Evolutionary conservation across 2,888 invertebrate genomes (phyloP), one percentile per base, ranked within the genome.

Genomic region (Drosophila incognita): DNA sequence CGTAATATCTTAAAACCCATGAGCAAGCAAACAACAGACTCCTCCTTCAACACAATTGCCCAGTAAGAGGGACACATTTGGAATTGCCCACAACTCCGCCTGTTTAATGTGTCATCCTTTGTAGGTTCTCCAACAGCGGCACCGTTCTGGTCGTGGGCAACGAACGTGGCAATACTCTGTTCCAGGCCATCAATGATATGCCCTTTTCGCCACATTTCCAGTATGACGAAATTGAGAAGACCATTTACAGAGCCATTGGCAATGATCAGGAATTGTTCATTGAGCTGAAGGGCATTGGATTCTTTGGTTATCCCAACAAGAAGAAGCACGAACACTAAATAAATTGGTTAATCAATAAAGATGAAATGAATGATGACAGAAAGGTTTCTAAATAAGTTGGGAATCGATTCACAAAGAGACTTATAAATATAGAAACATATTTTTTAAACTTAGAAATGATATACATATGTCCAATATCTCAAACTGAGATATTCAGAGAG

Each of bases 121-220:
- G 2, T 27, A 94, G 94, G 71, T 97, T 97, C 90, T 95, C 95
- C 0, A 89, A 93, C 2, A 95, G 95, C 42, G 97, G 97, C 0
- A 94, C 95, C 58, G 96, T 96, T 61, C 92, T 96, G 29, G 94
- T 95, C n/a, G 94, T 95, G 0, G 96, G 95, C 0, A 97, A 97
- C 88, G 94, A 95, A 18, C 92, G 94, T 24, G 97, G 97, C 0
- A 94, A 94, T 29, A 94, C 96, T 0, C 94, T 95, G 81, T 94
- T 97, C 1, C 96, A 95, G 90, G 95, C 95, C 49, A 91, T 97
- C 46, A 95, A 96, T 80, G 96, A 96, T 74, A 96, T 97, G 94
- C 96, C 97, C 0, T 95, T 96, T 82, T 94, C 95, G 0, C 95
- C 96, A 0, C 96, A 94, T 87, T 95, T 95, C 84, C 96, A 96